phyloP scores from a whole-genome alignment of 2,113 vertebrate species.

The Oxygymnocypris stewartii region DNA sequence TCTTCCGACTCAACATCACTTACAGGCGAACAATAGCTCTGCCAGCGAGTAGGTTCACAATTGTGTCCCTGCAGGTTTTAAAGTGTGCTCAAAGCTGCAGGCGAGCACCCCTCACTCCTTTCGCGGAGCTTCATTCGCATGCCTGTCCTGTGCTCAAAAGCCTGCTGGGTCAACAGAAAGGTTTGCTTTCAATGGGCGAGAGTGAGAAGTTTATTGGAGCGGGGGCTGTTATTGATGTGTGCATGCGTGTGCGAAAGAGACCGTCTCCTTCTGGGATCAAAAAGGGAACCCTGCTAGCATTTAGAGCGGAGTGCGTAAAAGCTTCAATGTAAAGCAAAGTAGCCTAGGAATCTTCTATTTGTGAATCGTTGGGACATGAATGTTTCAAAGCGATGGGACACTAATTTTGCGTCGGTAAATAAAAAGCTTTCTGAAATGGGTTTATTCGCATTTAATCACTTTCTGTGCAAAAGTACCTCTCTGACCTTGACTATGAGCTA shows the following conservation, averaged over 20 bases:
- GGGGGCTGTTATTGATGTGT: conserved; percentile 37
- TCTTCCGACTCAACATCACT: conserved; percentile 45
- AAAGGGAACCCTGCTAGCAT: conserved; percentile 62
- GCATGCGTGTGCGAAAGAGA: conserved; percentile 37
- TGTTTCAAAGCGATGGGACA: neutral
- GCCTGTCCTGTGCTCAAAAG: conserved; percentile 64
- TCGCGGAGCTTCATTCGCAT: conserved; percentile 64
- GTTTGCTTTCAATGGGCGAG: conserved; percentile 73
- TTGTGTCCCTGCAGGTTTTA: conserved; percentile 61
- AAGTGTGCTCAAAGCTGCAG: conserved; percentile 60
- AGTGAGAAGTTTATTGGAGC: conserved; percentile 30
- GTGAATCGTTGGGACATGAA: conserved; percentile 56
- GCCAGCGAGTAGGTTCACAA: conserved; percentile 64
- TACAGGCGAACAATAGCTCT: conserved; percentile 31
- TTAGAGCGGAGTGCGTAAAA: conserved; percentile 70
- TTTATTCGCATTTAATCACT: conserved; percentile 57
- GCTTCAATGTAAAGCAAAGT: conserved; percentile 73
- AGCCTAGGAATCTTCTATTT: conserved; percentile 61
- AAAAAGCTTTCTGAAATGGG: conserved; percentile 54
- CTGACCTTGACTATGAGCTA: conserved; percentile 56
- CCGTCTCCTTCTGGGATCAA: conserved; percentile 71
- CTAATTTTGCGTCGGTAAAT: conserved; percentile 56
- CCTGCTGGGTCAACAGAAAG: conserved; percentile 69
- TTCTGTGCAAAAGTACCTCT: conserved; percentile 54
- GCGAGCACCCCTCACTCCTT: conserved; percentile 67